phyloP scores from a whole-genome alignment of 2,888 invertebrate species.

The Brachyptera risi region DNA sequence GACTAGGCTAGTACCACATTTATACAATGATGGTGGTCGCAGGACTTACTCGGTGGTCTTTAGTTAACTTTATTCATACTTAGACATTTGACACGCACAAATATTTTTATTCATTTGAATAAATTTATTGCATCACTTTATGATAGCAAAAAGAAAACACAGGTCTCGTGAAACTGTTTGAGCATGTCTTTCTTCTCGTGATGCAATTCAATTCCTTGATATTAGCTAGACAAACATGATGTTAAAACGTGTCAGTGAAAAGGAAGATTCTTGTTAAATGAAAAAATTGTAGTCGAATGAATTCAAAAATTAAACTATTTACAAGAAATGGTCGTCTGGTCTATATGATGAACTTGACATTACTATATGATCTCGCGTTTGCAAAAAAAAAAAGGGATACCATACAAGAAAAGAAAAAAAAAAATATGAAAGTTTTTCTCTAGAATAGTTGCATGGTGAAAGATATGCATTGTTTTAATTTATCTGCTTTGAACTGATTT shows the following conservation, averaged over 20 bases:
- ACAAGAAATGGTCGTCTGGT: no score
- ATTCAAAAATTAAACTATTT: background rate
- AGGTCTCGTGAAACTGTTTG: slow-evolving; percentile 14
- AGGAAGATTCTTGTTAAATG: background rate
- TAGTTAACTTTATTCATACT: background rate
- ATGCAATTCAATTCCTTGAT: background rate
- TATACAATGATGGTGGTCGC: background rate
- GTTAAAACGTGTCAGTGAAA: no score
- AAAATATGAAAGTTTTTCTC: no score
- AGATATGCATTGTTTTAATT: no score
- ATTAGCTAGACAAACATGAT: no score
- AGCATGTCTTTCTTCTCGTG: slow-evolving; percentile 1
- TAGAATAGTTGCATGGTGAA: no score
- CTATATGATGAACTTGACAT: no score
- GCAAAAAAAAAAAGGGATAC: no score
- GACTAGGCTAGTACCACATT: background rate
- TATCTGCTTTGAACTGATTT: no score
- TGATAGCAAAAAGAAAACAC: slow-evolving; percentile 1
- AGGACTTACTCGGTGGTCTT: slow-evolving; percentile 16
- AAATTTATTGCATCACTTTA: slow-evolving; percentile 19
- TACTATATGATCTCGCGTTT: no score
- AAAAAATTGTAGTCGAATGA: background rate
- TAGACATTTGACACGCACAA: slow-evolving; percentile 19
- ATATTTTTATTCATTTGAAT: slow-evolving; percentile 21
- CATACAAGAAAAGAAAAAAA: no score